Percentiles rank a stretch among this genome's conserved stretches.
These are phyloP conservation scores for Australoheros scitulus DNA, from an alignment of 2,113 vertebrate species.

Conservation along the genomic window DNA sequence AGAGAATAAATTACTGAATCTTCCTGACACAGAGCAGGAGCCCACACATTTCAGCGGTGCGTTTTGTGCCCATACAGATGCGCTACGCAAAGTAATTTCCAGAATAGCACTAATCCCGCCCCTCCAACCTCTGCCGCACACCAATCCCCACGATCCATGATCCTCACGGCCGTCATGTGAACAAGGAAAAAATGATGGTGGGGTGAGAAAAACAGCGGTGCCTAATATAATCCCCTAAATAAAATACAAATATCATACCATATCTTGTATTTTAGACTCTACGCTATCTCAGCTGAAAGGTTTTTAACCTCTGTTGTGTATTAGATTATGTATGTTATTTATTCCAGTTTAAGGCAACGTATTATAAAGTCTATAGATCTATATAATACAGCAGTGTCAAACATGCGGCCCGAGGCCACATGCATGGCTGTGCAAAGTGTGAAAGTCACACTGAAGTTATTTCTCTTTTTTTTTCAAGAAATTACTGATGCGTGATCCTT, in stretches of 20 bases:
- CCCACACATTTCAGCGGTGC: slow-evolving; percentile 23
- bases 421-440: no score
- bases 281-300: not conserved
- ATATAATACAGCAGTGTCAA: no score
- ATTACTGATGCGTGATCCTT: no score
- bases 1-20: slow-evolving; percentile 1
- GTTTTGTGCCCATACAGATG: slow-evolving; percentile 65
- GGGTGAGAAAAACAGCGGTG: not conserved
- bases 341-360: not conserved
- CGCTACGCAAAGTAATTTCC: slow-evolving; percentile 58
- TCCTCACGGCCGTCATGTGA: not conserved
- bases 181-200: not conserved
- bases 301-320: not conserved
- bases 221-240: not conserved
- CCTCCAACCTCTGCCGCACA: slow-evolving; percentile 36
- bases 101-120: slow-evolving; percentile 60
- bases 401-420: no score
- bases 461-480: no score
- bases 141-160: not conserved
- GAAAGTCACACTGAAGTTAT: no score
- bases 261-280: not conserved
- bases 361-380: no score
- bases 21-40: not conserved
- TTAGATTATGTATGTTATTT: not conserved
- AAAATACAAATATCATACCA: not conserved